These are phyloP conservation scores for Dryoscopus gambensis DNA, from an alignment of 2,113 vertebrate species.

Conservation along the genomic window DNA sequence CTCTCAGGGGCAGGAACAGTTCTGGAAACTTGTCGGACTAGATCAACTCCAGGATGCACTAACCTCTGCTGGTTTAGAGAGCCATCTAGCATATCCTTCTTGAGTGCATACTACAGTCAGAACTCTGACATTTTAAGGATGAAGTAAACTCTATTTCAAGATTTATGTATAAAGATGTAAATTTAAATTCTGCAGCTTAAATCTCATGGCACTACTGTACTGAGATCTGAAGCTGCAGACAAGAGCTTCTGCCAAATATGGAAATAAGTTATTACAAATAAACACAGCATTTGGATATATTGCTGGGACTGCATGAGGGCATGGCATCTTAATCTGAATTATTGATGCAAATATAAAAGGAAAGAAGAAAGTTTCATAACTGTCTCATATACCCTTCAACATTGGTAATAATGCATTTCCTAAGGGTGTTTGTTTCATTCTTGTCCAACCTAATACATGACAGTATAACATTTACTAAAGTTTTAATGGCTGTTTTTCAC, in stretches of 20 bases:
- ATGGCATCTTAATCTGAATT: background rate
- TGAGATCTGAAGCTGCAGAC: background rate
- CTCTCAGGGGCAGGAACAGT: background rate
- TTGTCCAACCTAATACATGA: background rate
- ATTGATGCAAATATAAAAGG: background rate
- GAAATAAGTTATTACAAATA: background rate
- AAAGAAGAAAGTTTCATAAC: background rate
- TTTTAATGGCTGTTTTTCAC: background rate
- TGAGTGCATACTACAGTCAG: background rate
- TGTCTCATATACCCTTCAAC: background rate
- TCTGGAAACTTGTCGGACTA: background rate
- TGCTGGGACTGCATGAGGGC: background rate
- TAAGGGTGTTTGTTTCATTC: background rate
- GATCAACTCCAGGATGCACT: background rate
- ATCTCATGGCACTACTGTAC: background rate
- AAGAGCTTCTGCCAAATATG: background rate
- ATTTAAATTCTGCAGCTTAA: background rate
- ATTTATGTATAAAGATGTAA: background rate
- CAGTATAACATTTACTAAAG: background rate
- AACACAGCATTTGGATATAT: background rate
- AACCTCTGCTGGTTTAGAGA: background rate
- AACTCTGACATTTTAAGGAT: background rate
- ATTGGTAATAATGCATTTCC: background rate
- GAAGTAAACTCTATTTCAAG: background rate
- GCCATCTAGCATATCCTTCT: background rate